These are phyloP conservation scores for Dryadula phaetusa DNA, from an alignment of 2,888 invertebrate genomes.

Conservation along the genomic window DNA sequence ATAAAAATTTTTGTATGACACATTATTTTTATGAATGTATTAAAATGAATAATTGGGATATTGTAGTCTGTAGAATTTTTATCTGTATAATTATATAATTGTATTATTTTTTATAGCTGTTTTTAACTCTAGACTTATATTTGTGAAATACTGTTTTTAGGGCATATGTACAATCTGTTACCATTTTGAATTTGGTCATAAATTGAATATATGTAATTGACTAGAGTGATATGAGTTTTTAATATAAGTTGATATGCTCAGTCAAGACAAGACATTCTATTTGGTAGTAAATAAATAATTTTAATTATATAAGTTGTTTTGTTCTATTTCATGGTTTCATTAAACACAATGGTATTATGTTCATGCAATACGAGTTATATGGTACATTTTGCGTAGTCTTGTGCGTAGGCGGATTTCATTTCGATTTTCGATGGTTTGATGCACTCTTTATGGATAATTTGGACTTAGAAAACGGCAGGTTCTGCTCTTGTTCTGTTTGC, in stretches of 20 bases:
- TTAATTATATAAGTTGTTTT: background rate
- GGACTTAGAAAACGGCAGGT: too few relatives aligned
- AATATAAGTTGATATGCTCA: constrained; percentile 14
- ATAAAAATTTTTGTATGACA: background rate
- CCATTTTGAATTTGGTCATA: background rate
- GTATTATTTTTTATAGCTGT: constrained; percentile 15
- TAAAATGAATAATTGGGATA: constrained; percentile 5
- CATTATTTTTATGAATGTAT: constrained; percentile 13
- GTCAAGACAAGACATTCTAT: constrained; percentile 5
- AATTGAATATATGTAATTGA: background rate
- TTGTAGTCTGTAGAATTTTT: background rate
- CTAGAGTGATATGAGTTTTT: background rate
- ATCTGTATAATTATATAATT: background rate
- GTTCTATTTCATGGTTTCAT: constrained; percentile 1
- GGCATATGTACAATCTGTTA: background rate
- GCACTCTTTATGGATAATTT: too few relatives aligned
- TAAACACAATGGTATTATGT: background rate
- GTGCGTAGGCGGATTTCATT: too few relatives aligned
- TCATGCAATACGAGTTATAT: too few relatives aligned
- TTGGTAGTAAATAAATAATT: constrained; percentile 19
- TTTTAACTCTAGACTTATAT: background rate
- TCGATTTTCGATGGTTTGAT: too few relatives aligned
- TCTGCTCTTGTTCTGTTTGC: too few relatives aligned
- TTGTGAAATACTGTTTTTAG: background rate
- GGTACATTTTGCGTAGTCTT: too few relatives aligned